Conservation (phyloP, 1,140 invertebrate species). For the Marisa cornuarietis region DNA sequence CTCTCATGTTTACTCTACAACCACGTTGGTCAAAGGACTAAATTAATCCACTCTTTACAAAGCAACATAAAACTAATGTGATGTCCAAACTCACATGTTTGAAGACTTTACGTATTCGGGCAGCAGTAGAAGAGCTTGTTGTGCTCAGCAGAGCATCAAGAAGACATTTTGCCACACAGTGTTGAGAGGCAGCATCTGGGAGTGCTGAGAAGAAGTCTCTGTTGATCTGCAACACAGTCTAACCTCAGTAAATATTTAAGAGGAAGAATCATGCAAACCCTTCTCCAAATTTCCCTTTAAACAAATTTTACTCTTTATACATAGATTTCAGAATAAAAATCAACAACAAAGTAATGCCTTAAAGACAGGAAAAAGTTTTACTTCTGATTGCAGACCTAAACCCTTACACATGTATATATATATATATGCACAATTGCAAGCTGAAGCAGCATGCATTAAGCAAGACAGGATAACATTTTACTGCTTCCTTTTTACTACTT, state of each 20-base stretch:
- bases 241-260: not conserved
- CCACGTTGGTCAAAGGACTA: not conserved
- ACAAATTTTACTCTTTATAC: too few relatives aligned
- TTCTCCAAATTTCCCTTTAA: too few relatives aligned
- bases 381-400: too few relatives aligned
- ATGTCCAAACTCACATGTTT: conserved; percentile 74
- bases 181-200: conserved; percentile 50
- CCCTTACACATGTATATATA: too few relatives aligned
- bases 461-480: not conserved
- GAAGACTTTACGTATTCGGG: conserved; percentile 71
- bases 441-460: not conserved
- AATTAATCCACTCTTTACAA: not conserved
- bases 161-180: conserved; percentile 59
- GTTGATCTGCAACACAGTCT: conserved; percentile 45
- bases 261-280: not conserved
- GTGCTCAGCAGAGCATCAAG: conserved; percentile 59
- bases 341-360: too few relatives aligned
- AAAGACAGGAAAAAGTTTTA: too few relatives aligned
- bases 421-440: too few relatives aligned
- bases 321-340: too few relatives aligned
- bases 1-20: too few relatives aligned
- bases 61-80: not conserved
- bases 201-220: conserved; percentile 59
- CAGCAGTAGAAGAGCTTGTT: conserved; percentile 29
- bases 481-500: not conserved